phyloP scores from a whole-genome alignment of 2,113 vertebrate species.

The Saguinus midas region DNA sequence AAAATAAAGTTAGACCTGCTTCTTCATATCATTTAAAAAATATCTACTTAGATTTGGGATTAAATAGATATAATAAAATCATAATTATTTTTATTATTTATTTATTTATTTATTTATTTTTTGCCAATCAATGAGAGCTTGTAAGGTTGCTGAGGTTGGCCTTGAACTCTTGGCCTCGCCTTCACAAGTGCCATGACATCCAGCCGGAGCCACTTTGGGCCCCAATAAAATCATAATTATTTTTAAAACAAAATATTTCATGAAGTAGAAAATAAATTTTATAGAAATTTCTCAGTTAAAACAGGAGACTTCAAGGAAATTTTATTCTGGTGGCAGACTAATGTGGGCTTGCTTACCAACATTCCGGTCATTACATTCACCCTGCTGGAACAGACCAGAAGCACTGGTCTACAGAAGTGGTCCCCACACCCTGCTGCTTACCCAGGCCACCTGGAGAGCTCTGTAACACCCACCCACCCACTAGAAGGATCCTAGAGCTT shows the following conservation, averaged over 20 bases:
- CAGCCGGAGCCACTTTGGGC: too few species aligned
- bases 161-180: too few species aligned
- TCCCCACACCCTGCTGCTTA: neutral
- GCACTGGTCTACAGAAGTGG: neutral
- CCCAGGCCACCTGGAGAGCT: neutral
- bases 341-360: neutral
- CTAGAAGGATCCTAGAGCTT: neutral
- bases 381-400: neutral
- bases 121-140: too few species aligned
- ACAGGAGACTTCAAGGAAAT: neutral
- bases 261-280: slow-evolving; percentile 10
- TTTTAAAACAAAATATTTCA: neutral
- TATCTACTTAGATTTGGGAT: slow-evolving; percentile 10
- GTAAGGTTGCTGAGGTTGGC: too few species aligned
- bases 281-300: slow-evolving; percentile 7
- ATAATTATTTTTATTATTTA: neutral
- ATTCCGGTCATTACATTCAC: neutral
- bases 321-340: neutral
- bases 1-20: neutral
- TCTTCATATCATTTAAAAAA: neutral
- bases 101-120: too few species aligned
- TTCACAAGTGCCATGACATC: too few species aligned
- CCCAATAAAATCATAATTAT: neutral
- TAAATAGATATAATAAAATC: slow-evolving; percentile 26
- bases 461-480: neutral